Conservation (phyloP, 2,113 vertebrate species). For the Chascanopsetta lugubris region DNA sequence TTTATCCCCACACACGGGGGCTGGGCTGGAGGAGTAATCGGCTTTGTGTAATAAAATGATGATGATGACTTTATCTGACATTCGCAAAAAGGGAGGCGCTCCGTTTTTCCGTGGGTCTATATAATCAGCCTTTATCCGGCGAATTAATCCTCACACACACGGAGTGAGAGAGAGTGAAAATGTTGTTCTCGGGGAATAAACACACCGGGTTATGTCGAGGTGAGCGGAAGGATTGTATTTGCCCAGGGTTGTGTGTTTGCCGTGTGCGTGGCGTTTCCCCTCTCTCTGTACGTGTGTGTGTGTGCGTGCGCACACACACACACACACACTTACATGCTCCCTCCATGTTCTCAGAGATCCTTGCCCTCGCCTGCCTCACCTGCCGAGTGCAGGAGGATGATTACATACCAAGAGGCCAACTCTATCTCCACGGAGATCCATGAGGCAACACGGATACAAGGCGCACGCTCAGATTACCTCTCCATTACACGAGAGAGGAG, state of each 20-base stretch:
- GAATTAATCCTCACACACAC: constrained; percentile 68
- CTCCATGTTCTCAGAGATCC: constrained; percentile 36
- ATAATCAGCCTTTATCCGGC: constrained; percentile 73
- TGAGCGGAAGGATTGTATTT: constrained; percentile 58
- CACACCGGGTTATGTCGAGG: constrained; percentile 67
- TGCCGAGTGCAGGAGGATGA: constrained; percentile 60
- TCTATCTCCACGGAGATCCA: constrained; percentile 67
- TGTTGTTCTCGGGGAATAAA: constrained; percentile 68
- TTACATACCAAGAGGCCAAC: constrained; percentile 65
- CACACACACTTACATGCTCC: constrained; percentile 47
- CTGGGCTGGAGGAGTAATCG: constrained; percentile 78
- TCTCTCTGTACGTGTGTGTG: constrained; percentile 1
- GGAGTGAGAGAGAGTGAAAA: constrained; percentile 62
- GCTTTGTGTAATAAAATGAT: constrained; percentile 82
- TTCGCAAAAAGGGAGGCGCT: constrained; percentile 77
- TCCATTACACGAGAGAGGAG: constrained; percentile 33
- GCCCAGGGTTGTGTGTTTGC: constrained; percentile 48
- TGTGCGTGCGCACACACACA: too few species aligned
- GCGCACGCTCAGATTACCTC: constrained; percentile 38
- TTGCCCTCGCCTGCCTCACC: constrained; percentile 53
- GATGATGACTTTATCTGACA: constrained; percentile 85
- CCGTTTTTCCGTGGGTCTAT: constrained; percentile 71
- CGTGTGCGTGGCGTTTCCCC: constrained; percentile 18
- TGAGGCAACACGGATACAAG: constrained; percentile 38
- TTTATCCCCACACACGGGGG: constrained; percentile 69